These are phyloP conservation scores for Apis laboriosa DNA, from an alignment of 1,140 invertebrate species.

Conservation along the genomic window DNA sequence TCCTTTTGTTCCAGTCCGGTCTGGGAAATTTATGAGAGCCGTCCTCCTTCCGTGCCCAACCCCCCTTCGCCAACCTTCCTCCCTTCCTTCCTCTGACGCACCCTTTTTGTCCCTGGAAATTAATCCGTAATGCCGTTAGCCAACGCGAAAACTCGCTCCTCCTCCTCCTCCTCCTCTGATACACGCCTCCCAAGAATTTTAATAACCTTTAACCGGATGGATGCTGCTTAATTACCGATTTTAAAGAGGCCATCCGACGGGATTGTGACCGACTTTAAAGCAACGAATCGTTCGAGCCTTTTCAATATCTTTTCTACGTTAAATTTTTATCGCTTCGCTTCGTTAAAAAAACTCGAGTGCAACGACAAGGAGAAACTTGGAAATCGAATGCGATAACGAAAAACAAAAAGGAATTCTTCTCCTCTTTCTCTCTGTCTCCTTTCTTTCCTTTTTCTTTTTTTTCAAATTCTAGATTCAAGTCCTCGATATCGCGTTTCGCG, in stretches of 20 bases:
- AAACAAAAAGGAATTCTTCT: neutral
- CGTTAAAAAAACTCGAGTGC: neutral
- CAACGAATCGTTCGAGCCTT: too few species aligned
- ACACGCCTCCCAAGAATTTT: slow-evolving; percentile 20
- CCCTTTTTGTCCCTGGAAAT: slow-evolving; percentile 43
- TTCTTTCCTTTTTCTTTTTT: neutral
- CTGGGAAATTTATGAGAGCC: slow-evolving; percentile 48
- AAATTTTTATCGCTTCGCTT: neutral
- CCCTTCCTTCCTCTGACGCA: neutral
- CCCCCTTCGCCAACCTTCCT: neutral
- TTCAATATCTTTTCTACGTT: neutral
- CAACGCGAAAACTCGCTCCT: neutral
- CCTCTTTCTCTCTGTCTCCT: neutral
- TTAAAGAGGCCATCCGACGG: neutral
- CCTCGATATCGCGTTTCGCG: neutral
- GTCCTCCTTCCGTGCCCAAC: slow-evolving; percentile 2
- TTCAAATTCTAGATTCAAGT: neutral
- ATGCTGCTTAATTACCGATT: neutral
- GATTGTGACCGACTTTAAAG: neutral
- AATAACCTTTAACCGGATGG: slow-evolving; percentile 19
- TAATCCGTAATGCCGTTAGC: slow-evolving; percentile 40
- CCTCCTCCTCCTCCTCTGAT: neutral
- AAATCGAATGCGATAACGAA: neutral
- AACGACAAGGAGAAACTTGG: neutral
- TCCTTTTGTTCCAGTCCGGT: slow-evolving; percentile 42